Conservation (phyloP, 1,140 invertebrate genomes). For the Zaprionus nigranus region DNA sequence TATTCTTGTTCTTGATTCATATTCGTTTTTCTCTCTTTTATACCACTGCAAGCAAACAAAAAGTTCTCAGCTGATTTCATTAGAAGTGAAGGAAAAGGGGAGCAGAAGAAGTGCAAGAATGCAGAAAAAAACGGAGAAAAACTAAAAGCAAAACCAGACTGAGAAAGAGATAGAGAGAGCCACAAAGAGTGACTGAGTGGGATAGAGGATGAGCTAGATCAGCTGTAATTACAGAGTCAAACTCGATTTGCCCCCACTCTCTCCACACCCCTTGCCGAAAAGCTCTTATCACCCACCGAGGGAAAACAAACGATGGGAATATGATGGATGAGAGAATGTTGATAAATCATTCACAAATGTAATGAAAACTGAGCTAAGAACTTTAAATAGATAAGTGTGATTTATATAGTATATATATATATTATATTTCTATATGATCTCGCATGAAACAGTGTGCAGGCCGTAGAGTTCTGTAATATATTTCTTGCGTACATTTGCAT, state of each 20-base stretch:
- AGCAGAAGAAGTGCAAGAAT: neutral
- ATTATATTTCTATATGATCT: neutral
- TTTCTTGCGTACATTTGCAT: too few relatives aligned
- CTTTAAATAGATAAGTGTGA: neutral
- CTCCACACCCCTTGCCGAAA: neutral
- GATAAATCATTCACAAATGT: neutral
- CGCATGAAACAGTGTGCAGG: too few relatives aligned
- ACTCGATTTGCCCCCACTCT: neutral
- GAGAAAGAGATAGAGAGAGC: neutral
- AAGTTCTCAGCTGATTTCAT: neutral
- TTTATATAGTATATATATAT: neutral
- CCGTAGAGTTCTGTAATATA: too few relatives aligned
- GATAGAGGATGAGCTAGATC: neutral
- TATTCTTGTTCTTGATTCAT: neutral
- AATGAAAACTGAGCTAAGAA: neutral
- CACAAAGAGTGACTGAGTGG: neutral
- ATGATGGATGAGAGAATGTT: neutral
- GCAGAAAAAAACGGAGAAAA: neutral
- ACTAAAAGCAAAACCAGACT: neutral
- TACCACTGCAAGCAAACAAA: neutral
- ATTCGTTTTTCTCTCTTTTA: neutral
- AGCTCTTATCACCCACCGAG: neutral
- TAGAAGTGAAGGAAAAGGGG: neutral
- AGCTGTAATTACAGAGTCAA: slow-evolving; percentile 1
- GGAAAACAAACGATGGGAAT: neutral